Base-by-base conservation (phyloP, 1,140 invertebrate genomes). In the Hyphantria cunea region DNA sequence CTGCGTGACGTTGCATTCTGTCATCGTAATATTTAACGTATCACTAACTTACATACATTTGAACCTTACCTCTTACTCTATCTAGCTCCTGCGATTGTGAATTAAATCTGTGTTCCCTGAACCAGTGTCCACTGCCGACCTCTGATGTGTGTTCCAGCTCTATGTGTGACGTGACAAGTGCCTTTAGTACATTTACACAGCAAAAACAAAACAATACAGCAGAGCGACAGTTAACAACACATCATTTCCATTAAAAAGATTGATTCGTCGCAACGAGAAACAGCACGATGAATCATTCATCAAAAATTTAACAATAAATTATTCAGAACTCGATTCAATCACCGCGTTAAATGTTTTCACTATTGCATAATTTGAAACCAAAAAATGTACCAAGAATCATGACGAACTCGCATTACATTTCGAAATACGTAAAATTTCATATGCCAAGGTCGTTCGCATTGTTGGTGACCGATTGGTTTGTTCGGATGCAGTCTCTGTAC, bases 41-140 rank as follows among this genome's bases (percentile, higher is more conserved):
- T 53, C 17, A 25, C 55, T 60, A 66, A 45, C 59, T 58, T 34
- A 61, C 41, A 51, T 41, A 64, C 49, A 34, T 39, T 66, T 72
- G 50, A 72, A 58, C 80, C 89, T 92, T 79, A 92, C 91, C 91
- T 90, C 80, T 75, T 64, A 86, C 79, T 68, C 77, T 87, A 81
- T 91, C 86, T 80, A 92, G 91, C 75, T 93, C 92, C 86, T 91
- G 92, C 66, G 92, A 93, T 82, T 92, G 91, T 86, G 92, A 93
- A 86, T 91, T 92, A 91, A 85, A 87, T 79, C 92, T 92, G 87
- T 92, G 92, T 73, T 92, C 92, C 92, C 92, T 92, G 90, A 91
- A 93, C 88, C 93, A 92, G 75, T 91, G 91, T 78, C 92, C 92
- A 85, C 91, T 92, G 86, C 91, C 89, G 77, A 91, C 89, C 78